These are phyloP conservation scores for Sebastolobus altivelis DNA, from an alignment of 2,797 vertebrate species.

Conservation along the genomic window DNA sequence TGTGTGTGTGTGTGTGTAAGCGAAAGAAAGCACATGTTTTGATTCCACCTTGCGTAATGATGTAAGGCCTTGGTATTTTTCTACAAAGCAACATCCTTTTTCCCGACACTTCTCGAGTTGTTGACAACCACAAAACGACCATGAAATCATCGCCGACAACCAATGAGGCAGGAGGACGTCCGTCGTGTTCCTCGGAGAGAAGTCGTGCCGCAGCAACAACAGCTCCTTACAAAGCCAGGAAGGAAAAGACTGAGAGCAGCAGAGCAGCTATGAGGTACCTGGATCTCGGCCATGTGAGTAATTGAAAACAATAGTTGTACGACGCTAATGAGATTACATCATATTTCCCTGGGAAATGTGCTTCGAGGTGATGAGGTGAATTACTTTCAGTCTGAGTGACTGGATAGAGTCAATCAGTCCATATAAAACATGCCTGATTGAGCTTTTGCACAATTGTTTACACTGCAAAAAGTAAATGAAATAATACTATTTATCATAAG, in stretches of 20 bases:
- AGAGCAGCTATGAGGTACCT: conserved; percentile 49
- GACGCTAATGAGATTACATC: conserved; percentile 44
- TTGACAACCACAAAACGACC: conserved; percentile 28
- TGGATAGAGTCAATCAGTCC: background rate
- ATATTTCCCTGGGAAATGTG: conserved; percentile 38
- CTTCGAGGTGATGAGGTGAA: conserved; percentile 34
- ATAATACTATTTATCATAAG: background rate
- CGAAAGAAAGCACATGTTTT: background rate
- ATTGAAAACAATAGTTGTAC: conserved; percentile 61
- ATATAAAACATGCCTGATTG: background rate
- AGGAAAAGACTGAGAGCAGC: conserved; percentile 66
- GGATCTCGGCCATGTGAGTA: conserved; percentile 24
- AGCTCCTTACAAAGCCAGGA: conserved; percentile 77
- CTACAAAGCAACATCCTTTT: conserved; percentile 1
- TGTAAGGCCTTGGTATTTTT: conserved; percentile 36
- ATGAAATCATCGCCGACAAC: conserved; percentile 36
- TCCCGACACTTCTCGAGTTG: conserved; percentile 14
- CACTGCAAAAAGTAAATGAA: conserved; percentile 1
- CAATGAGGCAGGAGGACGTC: conserved; percentile 20
- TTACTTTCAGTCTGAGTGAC: conserved; percentile 7
- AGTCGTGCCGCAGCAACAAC: conserved; percentile 40
- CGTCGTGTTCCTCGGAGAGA: conserved; percentile 39
- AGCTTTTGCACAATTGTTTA: background rate
- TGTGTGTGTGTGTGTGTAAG: background rate
- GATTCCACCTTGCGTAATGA: conserved; percentile 15